These are phyloP conservation scores for Synanthedon myopaeformis DNA, from an alignment of 2,888 invertebrate species.

Conservation along the genomic window DNA sequence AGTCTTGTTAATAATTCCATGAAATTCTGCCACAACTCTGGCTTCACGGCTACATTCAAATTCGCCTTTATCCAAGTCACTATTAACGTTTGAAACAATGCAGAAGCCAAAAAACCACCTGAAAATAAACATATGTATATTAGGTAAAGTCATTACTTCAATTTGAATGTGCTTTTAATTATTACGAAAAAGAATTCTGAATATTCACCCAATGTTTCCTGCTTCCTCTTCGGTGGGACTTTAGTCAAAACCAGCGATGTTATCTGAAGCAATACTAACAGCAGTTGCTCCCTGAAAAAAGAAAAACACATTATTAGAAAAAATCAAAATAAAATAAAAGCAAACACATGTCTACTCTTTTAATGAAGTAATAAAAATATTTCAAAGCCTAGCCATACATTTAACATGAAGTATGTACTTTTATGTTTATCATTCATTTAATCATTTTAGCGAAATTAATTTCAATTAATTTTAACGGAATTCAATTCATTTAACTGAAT, in stretches of 20 bases:
- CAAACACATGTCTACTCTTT: background rate
- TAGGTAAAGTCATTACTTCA: background rate
- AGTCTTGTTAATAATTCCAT: slow-evolving; percentile 87
- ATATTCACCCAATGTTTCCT: slow-evolving; percentile 74
- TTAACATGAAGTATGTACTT: too few species aligned
- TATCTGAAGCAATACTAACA: slow-evolving; percentile 89
- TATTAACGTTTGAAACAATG: slow-evolving; percentile 92
- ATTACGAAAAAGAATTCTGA: background rate
- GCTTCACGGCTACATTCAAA: slow-evolving; percentile 89
- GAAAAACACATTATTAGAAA: background rate
- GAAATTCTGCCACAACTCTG: slow-evolving; percentile 94
- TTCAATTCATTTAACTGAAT: too few species aligned
- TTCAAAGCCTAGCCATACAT: too few species aligned
- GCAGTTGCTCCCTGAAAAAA: slow-evolving; percentile 81
- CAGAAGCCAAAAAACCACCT: slow-evolving; percentile 86
- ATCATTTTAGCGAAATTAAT: too few species aligned
- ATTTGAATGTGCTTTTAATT: background rate
- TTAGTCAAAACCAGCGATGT: slow-evolving; percentile 90
- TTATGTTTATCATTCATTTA: too few species aligned
- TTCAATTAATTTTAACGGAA: too few species aligned
- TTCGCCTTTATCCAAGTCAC: slow-evolving; percentile 99
- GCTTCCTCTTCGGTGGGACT: slow-evolving; percentile 80
- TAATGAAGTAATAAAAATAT: too few species aligned
- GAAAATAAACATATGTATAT: slow-evolving; percentile 9
- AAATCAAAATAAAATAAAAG: background rate